These are phyloP conservation scores for Hesperophylax magnus DNA, from an alignment of 1,140 invertebrate species.

Conservation along the genomic window DNA sequence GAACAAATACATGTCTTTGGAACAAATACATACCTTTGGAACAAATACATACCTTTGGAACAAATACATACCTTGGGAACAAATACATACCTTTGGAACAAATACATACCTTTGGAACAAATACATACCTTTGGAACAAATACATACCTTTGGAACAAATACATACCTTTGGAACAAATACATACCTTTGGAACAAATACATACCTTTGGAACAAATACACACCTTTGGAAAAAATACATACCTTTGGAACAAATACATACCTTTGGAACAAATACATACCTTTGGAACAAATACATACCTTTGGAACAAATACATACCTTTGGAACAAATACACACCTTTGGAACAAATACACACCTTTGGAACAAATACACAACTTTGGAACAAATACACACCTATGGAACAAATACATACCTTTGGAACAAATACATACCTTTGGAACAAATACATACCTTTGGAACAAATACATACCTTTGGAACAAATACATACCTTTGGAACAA, in stretches of 20 bases:
- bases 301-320: slow-evolving; percentile 95
- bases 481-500: too few relatives aligned
- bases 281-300: slow-evolving; percentile 93
- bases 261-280: slow-evolving; percentile 94
- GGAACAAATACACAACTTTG: too few relatives aligned
- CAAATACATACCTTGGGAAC: too few relatives aligned
- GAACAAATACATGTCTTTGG: too few relatives aligned
- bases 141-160: slow-evolving; percentile 94
- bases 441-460: too few relatives aligned
- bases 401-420: too few relatives aligned
- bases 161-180: slow-evolving; percentile 94
- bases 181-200: slow-evolving; percentile 94
- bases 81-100: slow-evolving; percentile 94
- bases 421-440: too few relatives aligned
- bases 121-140: slow-evolving; percentile 94
- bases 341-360: slow-evolving; percentile 92
- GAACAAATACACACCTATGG: too few relatives aligned
- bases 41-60: slow-evolving; percentile 95
- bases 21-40: slow-evolving; percentile 93
- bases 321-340: slow-evolving; percentile 95
- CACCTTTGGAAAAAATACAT: too few relatives aligned
- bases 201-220: slow-evolving; percentile 94
- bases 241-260: slow-evolving; percentile 94
- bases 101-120: slow-evolving; percentile 94
- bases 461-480: too few relatives aligned